Base-by-base conservation (phyloP, 53 echinoderm and acorn worm species). In the Antedon mediterranea region DNA sequence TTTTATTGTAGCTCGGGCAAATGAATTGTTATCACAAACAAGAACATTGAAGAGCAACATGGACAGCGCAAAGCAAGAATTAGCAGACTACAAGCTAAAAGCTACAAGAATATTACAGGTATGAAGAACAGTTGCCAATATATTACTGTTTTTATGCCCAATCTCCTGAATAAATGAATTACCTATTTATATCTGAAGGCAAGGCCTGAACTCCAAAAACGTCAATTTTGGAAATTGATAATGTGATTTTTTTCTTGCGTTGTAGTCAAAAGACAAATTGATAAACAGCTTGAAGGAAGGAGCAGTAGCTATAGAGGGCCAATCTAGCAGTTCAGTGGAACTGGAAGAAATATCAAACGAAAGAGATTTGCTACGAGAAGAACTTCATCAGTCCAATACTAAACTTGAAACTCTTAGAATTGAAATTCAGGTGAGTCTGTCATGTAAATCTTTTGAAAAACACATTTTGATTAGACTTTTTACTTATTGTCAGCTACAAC, bases 31-130 rank as follows among this genome's bases (percentile, higher is more conserved):
- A 43, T 80, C 85, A 73, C 97, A 95, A 76, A 79, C 90, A 28
- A 88, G 84, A 74, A 82, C 79, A 30, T 77, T 87, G 30, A 95
- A 89, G 81, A 87, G 84, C 74, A 80, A 85, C 34, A 32, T 89
- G 34, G 97, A 95, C 30, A 75, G 82, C 43, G 91, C 87, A 29
- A 95, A 89, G 71, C 87, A 89, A 30, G 97, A 95, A n/a, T 85
- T 95, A 30, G 75, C 81, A 34, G 97, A 95, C 80, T 95, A 95
- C 86, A 95, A 95, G 79, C 89, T 89, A 82, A 95, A 95, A 72
- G 91, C 97, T 13, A 87, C 97, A 76, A 87, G 97, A 79, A 95
- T 95, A 83, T 82, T 95, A 14, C 92, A 92, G 87, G 88, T 91
- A 72, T 29, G 41, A 7, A 13, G 41, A 41, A n/a, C n/a, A n/a